Evolutionary conservation across 2,888 invertebrate species (phyloP).

Genomic region (Zeuzera pyrina): DNA sequence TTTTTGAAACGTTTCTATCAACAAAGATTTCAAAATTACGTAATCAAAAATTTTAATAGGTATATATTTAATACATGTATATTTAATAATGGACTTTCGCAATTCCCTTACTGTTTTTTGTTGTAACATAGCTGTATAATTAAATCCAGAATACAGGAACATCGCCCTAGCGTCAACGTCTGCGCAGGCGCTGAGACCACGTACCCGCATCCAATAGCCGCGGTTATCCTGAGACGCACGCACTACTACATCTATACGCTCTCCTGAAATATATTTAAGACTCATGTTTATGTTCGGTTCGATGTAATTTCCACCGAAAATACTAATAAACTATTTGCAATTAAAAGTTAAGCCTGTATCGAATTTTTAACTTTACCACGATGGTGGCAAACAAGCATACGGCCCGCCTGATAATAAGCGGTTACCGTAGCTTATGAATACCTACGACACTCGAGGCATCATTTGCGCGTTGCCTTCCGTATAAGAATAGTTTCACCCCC

Average conservation of each 20-base stretch:
- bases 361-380: too few species aligned
- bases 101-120: constrained; percentile 31
- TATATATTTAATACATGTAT: constrained; percentile 2
- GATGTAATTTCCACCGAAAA: too few species aligned
- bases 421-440: too few species aligned
- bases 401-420: too few species aligned
- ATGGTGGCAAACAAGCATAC: too few species aligned
- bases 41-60: constrained; percentile 1
- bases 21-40: not conserved
- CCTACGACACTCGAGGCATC: too few species aligned
- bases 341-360: too few species aligned
- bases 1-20: not conserved
- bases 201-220: constrained; percentile 70
- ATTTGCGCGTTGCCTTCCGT: too few species aligned
- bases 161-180: constrained; percentile 41
- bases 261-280: constrained; percentile 55
- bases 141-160: constrained; percentile 67
- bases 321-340: too few species aligned
- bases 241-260: constrained; percentile 76
- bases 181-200: constrained; percentile 67
- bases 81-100: constrained; percentile 1
- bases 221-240: constrained; percentile 57
- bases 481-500: too few species aligned
- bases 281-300: not conserved
- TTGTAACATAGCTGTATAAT: constrained; percentile 52